A percentile compares a stretch with the other conserved stretches of the same genome.
phyloP scores from a whole-genome alignment of 2,888 invertebrate species.

The Scaptodrosophila latifasciaeformis region DNA sequence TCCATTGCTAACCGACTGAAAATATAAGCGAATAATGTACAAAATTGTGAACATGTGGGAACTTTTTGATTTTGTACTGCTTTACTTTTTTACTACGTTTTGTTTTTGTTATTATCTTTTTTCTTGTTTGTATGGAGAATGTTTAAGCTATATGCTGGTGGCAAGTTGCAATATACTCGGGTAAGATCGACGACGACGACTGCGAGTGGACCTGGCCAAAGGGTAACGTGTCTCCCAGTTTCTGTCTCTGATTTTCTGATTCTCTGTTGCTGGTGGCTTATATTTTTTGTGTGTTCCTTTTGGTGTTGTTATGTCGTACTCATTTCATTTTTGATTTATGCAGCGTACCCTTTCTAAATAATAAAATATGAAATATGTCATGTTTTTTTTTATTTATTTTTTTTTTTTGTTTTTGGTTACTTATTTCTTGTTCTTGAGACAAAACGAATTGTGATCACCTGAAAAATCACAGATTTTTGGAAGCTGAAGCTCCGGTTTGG shows the following conservation, averaged over 20 bases:
- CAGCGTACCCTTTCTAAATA: conserved; percentile 66
- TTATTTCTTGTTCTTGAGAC: conserved; percentile 8
- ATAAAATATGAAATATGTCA: conserved; percentile 71
- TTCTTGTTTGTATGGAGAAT: conserved; percentile 36
- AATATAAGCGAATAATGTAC: conserved; percentile 39
- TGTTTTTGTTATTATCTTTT: conserved; percentile 13
- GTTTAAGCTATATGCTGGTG: conserved; percentile 53
- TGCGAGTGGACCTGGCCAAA: conserved; percentile 15
- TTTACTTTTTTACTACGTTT: conserved; percentile 26
- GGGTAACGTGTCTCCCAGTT: neutral
- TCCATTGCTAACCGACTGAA: conserved; percentile 15
- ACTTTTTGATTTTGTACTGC: conserved; percentile 37
- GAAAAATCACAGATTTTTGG: conserved; percentile 10
- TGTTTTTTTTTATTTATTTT: conserved; percentile 28
- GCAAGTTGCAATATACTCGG: conserved; percentile 36
- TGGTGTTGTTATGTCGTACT: conserved; percentile 66
- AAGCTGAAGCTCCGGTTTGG: conserved; percentile 35
- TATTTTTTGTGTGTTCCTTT: no score
- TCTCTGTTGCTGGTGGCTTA: conserved; percentile 27
- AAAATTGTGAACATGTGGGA: conserved; percentile 71
- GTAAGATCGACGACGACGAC: conserved; percentile 46
- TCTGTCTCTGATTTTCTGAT: conserved; percentile 9
- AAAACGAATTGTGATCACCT: conserved; percentile 27
- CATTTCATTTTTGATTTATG: conserved; percentile 71
- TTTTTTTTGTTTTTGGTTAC: conserved; percentile 18